A percentile compares a stretch with the other conserved stretches of the same genome.
Conservation (phyloP, 23 tunicate genomes). For the Oikopleura vanhoeffeni region DNA sequence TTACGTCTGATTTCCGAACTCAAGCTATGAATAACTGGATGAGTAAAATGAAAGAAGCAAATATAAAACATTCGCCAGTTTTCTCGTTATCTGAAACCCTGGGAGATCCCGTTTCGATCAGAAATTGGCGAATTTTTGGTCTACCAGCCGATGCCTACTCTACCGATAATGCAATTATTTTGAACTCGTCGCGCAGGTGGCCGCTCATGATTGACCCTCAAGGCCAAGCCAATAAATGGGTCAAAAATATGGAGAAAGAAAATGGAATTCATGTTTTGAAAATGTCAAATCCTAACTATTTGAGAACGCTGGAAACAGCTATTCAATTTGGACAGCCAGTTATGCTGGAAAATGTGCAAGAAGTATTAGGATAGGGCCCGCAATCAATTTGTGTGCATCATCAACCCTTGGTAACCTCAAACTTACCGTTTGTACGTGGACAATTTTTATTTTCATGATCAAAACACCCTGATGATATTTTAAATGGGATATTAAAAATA, state of each 20-base stretch:
- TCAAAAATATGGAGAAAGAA: constrained; percentile 85
- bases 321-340: constrained; percentile 88
- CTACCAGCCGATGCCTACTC: constrained; percentile 80
- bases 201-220: constrained; percentile 97
- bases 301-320: constrained; percentile 56
- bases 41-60: constrained; percentile 23
- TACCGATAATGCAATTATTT: constrained; percentile 68
- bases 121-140: constrained; percentile 88
- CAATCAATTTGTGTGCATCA: constrained; percentile 67
- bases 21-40: constrained; percentile 54
- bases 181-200: constrained; percentile 66
- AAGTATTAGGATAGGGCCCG: constrained; percentile 58
- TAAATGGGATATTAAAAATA: no score
- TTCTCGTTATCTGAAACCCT: constrained; percentile 47
- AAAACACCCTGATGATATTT: no score
- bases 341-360: constrained; percentile 65
- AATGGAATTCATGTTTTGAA: constrained; percentile 57
- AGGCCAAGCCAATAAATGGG: no score
- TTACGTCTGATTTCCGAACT: constrained; percentile 72
- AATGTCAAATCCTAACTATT: constrained; percentile 54
- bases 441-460: no score
- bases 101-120: constrained; percentile 83
- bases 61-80: constrained; percentile 46
- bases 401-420: no score
- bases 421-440: no score